Conservation (phyloP, 1,140 invertebrate genomes). For the Leptinotarsa defecta region DNA sequence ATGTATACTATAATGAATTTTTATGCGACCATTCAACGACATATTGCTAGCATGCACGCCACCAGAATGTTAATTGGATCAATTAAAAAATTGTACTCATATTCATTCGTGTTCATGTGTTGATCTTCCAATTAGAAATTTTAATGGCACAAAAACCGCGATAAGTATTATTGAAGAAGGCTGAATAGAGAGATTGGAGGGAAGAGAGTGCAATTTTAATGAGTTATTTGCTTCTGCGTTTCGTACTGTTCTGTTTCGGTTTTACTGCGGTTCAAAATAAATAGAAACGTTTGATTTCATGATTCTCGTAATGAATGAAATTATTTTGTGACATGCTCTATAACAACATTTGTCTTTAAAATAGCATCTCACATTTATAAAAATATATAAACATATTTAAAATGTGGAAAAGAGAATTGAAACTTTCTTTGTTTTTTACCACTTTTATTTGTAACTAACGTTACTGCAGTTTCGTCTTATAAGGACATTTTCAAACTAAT, state of each 20-base stretch:
- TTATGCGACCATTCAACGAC: constrained; percentile 13
- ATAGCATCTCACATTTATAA: no score
- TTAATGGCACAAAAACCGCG: not conserved
- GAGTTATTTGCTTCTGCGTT: not conserved
- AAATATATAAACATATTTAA: no score
- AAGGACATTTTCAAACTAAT: no score
- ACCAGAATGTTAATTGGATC: constrained; percentile 14
- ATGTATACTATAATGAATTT: not conserved
- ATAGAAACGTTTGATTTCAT: no score
- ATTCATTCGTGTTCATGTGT: constrained; percentile 4
- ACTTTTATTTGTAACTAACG: no score
- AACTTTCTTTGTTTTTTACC: no score
- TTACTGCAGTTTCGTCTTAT: no score
- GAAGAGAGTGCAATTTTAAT: not conserved
- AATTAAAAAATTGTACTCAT: constrained; percentile 15
- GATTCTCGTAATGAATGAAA: no score
- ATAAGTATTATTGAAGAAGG: not conserved
- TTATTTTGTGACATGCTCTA: no score
- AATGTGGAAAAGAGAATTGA: no score
- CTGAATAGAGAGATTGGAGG: not conserved
- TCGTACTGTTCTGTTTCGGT: not conserved
- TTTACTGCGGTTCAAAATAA: no score
- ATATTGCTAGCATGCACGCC: constrained; percentile 19
- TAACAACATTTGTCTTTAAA: no score
- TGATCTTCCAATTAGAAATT: constrained; percentile 9